phyloP scores from a whole-genome alignment of 2,113 vertebrate species.

The Cebidichthys violaceus region DNA sequence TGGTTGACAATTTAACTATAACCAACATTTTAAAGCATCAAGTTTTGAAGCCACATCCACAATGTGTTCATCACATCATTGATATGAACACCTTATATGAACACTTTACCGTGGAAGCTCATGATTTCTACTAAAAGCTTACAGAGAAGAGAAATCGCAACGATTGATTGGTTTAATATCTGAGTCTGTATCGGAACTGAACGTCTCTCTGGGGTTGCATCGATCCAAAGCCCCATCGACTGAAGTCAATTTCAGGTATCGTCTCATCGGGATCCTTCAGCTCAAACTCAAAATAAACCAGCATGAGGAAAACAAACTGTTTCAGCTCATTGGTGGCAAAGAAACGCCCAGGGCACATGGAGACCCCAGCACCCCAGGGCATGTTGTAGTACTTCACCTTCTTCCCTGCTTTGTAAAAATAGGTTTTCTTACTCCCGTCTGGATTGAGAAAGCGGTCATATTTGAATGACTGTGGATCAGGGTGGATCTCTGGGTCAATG shows the following conservation, averaged over 20 bases:
- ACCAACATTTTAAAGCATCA: not conserved
- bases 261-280: slow-evolving; percentile 81
- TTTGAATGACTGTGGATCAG: slow-evolving; percentile 86
- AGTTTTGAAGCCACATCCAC: too few species aligned
- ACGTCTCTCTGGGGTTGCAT: slow-evolving; percentile 87
- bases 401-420: slow-evolving; percentile 91
- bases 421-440: slow-evolving; percentile 84
- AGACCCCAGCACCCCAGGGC: slow-evolving; percentile 92
- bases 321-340: slow-evolving; percentile 92
- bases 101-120: not conserved
- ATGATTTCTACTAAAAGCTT: not conserved
- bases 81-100: not conserved
- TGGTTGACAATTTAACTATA: not conserved
- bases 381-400: slow-evolving; percentile 90
- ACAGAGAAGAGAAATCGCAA: not conserved
- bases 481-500: slow-evolving; percentile 90
- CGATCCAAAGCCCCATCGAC: slow-evolving; percentile 89
- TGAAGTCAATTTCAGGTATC: slow-evolving; percentile 83
- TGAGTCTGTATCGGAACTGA: slow-evolving; percentile 86
- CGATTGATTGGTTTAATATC: slow-evolving; percentile 44
- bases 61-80: not conserved
- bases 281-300: slow-evolving; percentile 90
- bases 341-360: slow-evolving; percentile 91
- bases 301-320: slow-evolving; percentile 90
- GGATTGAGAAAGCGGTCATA: slow-evolving; percentile 89